Conservation (phyloP, 2,113 vertebrate genomes). For the Artemisiospiza belli region DNA sequence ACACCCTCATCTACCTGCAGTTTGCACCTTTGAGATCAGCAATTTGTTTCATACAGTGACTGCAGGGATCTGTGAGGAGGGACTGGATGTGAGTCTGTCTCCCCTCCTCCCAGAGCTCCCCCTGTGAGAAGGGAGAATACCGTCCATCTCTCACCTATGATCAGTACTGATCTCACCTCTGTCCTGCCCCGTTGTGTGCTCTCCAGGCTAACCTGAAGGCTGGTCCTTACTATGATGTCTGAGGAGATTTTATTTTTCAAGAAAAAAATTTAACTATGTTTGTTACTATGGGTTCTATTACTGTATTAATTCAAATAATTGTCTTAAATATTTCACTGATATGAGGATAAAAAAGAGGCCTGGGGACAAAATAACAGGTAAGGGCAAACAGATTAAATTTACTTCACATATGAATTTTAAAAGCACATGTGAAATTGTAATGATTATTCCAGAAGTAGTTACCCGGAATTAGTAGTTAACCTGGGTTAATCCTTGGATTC, state of each 20-base stretch:
- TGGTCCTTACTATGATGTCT: not conserved
- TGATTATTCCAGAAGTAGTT: not conserved
- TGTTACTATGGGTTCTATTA: not conserved
- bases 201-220: not conserved
- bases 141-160: fast-evolving
- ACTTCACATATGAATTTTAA: not conserved
- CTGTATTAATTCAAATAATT: not conserved
- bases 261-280: not conserved
- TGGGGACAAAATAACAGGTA: not conserved
- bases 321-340: not conserved
- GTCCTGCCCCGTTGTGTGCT: not conserved
- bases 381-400: not conserved
- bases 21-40: not conserved
- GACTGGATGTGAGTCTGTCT: not conserved
- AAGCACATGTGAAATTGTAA: not conserved
- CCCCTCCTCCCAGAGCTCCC: not conserved
- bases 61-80: not conserved
- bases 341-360: not conserved
- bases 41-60: not conserved
- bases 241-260: not conserved
- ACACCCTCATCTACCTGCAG: not conserved
- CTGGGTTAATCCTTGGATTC: not conserved
- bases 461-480: not conserved
- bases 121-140: not conserved
- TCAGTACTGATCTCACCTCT: not conserved